Base-by-base conservation (phyloP, 2,888 invertebrate genomes). In the Aphrophora alni region DNA sequence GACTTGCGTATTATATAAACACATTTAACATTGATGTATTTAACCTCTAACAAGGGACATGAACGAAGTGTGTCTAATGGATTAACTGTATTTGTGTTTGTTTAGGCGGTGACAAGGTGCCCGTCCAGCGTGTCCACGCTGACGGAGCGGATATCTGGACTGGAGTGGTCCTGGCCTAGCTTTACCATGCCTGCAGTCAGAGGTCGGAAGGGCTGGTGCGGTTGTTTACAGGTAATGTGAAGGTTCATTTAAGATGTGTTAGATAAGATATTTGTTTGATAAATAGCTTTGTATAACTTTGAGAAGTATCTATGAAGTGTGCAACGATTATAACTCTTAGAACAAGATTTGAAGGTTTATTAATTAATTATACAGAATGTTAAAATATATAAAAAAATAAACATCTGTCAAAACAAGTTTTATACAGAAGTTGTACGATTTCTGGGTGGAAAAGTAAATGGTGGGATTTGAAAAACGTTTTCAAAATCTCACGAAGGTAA, bases 211-310 rank as follows among this genome's bases (percentile, higher is more conserved):
- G 89, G 89, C 83, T 90, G 89, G 91, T 96, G 96, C 91, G 95
- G 95, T 86, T 96, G 96, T 87, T 90, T 96, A 84, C 95, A 96
- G 92, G 96, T 33, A 33, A 33, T n/a, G n/a, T n/a, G n/a, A 95
- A 88, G 90, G 89, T 87, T 84, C 86, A 44, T 44, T 44, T 44
- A 44, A 44, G 14, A 44, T 44, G 44, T 12, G 10, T 44, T 44
- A 44, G 14, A 44, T 44, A 44, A 44, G 14, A 12, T 44, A 14
- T 10, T 44, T 44, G 14, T 44, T 44, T 44, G 10, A 12, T 44
- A 12, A 12, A 44, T 44, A 44, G 10, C 44, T 14, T 12, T 14
- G 14, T 12, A 12, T 44, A 44, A 44, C 44, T 44, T 44, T 44
- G 10, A 44, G 44, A 44, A 10, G 44, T 44, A 44, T 44, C 12